Conservation (phyloP, 23 tunicate genomes). For the Trididemnum clinides region DNA sequence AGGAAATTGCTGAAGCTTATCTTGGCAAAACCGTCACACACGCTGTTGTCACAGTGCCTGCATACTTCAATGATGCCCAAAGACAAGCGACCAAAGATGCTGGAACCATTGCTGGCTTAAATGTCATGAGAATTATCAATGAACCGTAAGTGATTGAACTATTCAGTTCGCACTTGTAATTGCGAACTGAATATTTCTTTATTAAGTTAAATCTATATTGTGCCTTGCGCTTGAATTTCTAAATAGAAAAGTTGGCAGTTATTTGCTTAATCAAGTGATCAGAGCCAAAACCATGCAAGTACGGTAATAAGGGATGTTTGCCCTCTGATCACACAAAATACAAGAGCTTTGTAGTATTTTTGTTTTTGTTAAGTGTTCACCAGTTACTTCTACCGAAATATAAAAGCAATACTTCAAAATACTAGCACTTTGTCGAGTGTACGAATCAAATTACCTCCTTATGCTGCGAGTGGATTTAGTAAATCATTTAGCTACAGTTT, state of each 20-base stretch:
- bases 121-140: constrained; percentile 94
- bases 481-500: too few relatives aligned
- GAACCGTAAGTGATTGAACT: constrained; percentile 79
- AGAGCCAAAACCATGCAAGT: too few relatives aligned
- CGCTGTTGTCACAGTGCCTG: constrained; percentile 99
- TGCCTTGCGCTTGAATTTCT: background rate
- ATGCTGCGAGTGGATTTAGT: too few relatives aligned
- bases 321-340: too few relatives aligned
- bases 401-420: too few relatives aligned
- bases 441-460: too few relatives aligned
- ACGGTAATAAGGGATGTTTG: too few relatives aligned
- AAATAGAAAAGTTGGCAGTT: background rate
- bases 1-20: constrained; percentile 96
- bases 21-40: constrained; percentile 92
- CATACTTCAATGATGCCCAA: constrained; percentile 98
- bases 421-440: too few relatives aligned
- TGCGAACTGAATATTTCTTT: background rate
- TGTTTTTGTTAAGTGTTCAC: too few relatives aligned
- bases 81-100: constrained; percentile 99
- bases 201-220: background rate
- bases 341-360: too few relatives aligned
- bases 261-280: too few relatives aligned
- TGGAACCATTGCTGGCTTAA: constrained; percentile 89
- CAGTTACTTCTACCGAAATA: too few relatives aligned
- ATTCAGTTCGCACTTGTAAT: background rate